A percentile compares a stretch with the other conserved stretches of the same genome.
Conservation (phyloP, 2,113 vertebrate species). For the Pterocles orientalis region DNA sequence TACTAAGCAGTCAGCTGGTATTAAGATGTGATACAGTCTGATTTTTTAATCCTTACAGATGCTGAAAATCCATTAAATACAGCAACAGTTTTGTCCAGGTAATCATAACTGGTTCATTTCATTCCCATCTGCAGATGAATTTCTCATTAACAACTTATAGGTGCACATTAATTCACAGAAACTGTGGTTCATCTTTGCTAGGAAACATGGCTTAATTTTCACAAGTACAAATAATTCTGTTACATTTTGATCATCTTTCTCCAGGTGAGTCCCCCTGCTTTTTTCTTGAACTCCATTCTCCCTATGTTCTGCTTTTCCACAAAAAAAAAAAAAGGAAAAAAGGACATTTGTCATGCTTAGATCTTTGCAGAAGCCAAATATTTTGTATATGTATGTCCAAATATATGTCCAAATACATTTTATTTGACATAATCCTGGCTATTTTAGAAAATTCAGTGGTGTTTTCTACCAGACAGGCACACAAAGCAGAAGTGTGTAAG, state of each 20-base stretch:
- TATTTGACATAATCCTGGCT: neutral
- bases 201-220: neutral
- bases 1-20: neutral
- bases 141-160: neutral
- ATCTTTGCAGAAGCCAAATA: neutral
- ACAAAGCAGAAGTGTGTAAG: neutral
- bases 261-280: neutral
- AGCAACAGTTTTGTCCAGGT: neutral
- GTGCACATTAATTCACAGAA: neutral
- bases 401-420: neutral
- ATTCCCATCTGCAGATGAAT: neutral
- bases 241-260: neutral
- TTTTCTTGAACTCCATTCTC: neutral
- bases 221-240: neutral
- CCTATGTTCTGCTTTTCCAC: neutral
- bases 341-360: neutral
- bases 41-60: neutral
- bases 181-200: neutral
- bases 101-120: neutral
- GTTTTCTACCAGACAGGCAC: neutral
- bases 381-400: neutral
- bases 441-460: neutral
- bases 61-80: neutral
- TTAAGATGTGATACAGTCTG: neutral
- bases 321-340: neutral